Evolutionary conservation across 2,888 invertebrate genomes (phyloP).

Genomic region (Apodemia zela): DNA sequence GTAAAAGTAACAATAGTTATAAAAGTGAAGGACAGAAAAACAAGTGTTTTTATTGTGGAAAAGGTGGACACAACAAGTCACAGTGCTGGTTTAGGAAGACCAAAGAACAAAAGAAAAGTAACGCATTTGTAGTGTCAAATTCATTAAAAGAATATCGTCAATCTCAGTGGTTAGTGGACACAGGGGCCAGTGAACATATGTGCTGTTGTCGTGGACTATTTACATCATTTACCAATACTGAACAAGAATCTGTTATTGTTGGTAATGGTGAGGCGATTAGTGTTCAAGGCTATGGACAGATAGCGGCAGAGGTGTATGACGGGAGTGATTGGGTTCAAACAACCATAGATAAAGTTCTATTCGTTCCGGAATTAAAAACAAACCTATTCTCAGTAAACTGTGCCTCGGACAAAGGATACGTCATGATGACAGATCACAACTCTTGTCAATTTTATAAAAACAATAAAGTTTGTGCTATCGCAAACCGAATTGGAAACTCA

Average conservation of each 20-base stretch:
- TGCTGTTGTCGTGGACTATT: constrained; percentile 32
- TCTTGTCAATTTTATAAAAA: constrained; percentile 28
- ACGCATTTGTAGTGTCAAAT: constrained; percentile 21
- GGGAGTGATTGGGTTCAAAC: constrained; percentile 30
- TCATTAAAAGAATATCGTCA: constrained; percentile 17
- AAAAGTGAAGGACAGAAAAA: constrained; percentile 20
- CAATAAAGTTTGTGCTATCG: constrained; percentile 29
- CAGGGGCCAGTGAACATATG: constrained; percentile 35
- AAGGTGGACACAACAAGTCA: constrained; percentile 21
- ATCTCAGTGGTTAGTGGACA: constrained; percentile 32
- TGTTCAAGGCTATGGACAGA: constrained; percentile 31
- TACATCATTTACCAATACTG: constrained; percentile 22
- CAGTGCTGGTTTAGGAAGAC: constrained; percentile 19
- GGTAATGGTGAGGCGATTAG: constrained; percentile 31
- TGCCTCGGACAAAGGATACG: constrained; percentile 33
- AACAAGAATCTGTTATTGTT: constrained; percentile 27
- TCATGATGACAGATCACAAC: constrained; percentile 30
- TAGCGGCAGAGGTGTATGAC: constrained; percentile 31
- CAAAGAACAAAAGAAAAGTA: constrained; percentile 20
- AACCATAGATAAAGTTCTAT: constrained; percentile 30
- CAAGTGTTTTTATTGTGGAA: constrained; percentile 20
- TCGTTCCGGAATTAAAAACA: constrained; percentile 31
- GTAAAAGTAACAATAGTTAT: constrained; percentile 16
- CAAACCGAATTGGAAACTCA: constrained; percentile 28
- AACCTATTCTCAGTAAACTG: constrained; percentile 32